These are phyloP conservation scores for Catharus minimus DNA, from an alignment of 2,113 vertebrate species.

Conservation along the genomic window DNA sequence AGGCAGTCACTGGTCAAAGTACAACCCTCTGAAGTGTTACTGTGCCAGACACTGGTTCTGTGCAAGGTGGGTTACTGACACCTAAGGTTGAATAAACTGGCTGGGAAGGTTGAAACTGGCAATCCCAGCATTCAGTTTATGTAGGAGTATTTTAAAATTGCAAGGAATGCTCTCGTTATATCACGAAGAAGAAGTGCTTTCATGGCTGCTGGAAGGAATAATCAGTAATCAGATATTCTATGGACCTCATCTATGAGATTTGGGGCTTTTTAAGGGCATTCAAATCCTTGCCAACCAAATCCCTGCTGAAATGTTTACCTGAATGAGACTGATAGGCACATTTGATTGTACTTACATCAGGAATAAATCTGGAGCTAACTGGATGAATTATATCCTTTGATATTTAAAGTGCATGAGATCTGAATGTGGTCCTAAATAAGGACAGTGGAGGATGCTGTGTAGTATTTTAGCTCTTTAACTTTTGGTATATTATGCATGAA, in stretches of 20 bases:
- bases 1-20: not conserved
- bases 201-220: not conserved
- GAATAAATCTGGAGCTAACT: slow-evolving; percentile 3
- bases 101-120: not conserved
- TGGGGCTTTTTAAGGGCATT: not conserved
- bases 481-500: not conserved
- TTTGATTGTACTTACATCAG: not conserved
- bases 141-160: not conserved
- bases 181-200: not conserved
- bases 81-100: not conserved
- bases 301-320: not conserved
- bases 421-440: not conserved
- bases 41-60: not conserved
- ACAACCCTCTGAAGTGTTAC: not conserved
- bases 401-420: not conserved
- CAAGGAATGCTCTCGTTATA: not conserved
- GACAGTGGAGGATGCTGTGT: not conserved
- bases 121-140: not conserved
- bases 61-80: not conserved
- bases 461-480: not conserved
- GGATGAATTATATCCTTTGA: not conserved
- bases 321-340: not conserved
- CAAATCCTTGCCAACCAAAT: not conserved
- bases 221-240: not conserved
- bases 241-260: not conserved